Base-by-base conservation (phyloP, 1,140 invertebrate genomes). In the Hyles euphorbiae region DNA sequence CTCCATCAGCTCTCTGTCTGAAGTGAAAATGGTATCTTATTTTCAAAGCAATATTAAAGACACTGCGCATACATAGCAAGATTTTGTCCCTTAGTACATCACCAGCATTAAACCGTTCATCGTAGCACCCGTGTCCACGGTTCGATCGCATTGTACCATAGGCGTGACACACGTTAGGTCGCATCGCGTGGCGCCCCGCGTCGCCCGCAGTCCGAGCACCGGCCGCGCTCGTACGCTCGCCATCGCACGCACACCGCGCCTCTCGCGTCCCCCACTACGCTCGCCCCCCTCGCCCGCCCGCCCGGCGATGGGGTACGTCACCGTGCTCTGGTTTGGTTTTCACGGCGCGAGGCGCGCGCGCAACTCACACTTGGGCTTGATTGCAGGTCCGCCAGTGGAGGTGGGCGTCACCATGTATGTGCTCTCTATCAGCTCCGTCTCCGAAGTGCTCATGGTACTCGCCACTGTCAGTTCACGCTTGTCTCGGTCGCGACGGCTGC, bases 1-100 rank as follows among this genome's bases (percentile, higher is more conserved):
- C 92, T 97, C 96, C 92, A 98, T 99, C 93, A 98, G 96, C 94
- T 98, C 97, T 91, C 95, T 98, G 90, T 98, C 96, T 90, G 97
- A 98, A 96, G 97, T 98, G 90, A 96, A 98, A 95, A 99, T 99
- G 98, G 97, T 98, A 96, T 92, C 79, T 89, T 89, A 89, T 87
- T 90, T 90, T 91, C 86, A 91, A 90, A 90, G 68, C 88, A 90
- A 89, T 84, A 75, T 75, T 77, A 85, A 82, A 75, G 76, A 85
- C 81, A 87, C 83, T 81, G 76, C 75, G 85, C 85, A 84, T 87
- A 83, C 76, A 77, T 86, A 83, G 83, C 81, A 83, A 83, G 74
- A 79, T 72, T 74, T 73, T 76, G 70, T 83, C 78, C 81, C 74
- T 87, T 86, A 87, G 84, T 81, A 74, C 65, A 76, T 88, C 85